Evolutionary conservation across 2,888 invertebrate species (phyloP).

Genomic region (Byasa hedistus): DNA sequence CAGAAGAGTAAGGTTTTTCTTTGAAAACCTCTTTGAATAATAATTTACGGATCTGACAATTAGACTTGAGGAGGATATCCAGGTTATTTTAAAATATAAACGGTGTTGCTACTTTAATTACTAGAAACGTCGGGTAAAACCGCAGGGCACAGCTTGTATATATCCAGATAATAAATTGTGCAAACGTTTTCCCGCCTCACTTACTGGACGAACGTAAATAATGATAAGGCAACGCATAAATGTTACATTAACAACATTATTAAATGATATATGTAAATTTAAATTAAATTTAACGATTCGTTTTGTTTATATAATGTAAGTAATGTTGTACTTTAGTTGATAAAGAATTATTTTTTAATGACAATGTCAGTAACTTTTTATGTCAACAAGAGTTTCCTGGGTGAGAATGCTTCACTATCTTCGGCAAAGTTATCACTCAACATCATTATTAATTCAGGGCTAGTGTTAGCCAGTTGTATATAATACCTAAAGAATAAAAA

Average conservation of each 20-base stretch:
- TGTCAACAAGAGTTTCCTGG: too few species aligned
- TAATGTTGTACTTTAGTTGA: slow-evolving; percentile 8
- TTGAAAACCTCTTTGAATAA: too few species aligned
- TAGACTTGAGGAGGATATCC: too few species aligned
- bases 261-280: slow-evolving; percentile 23
- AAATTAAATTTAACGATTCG: slow-evolving; percentile 16
- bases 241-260: slow-evolving; percentile 15
- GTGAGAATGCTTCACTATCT: neutral
- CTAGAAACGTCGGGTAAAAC: neutral
- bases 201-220: slow-evolving; percentile 6
- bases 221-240: slow-evolving; percentile 11
- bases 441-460: neutral
- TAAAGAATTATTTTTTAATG: neutral
- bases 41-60: too few species aligned
- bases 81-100: too few species aligned
- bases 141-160: neutral
- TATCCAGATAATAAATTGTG: neutral
- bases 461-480: too few species aligned
- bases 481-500: neutral
- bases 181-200: neutral
- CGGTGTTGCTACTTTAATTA: too few species aligned
- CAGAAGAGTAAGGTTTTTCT: too few species aligned
- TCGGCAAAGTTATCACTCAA: neutral
- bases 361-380: too few species aligned
- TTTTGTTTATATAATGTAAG: slow-evolving; percentile 12